phyloP scores from a whole-genome alignment of 2,888 invertebrate species.

The Onchidella celtica region DNA sequence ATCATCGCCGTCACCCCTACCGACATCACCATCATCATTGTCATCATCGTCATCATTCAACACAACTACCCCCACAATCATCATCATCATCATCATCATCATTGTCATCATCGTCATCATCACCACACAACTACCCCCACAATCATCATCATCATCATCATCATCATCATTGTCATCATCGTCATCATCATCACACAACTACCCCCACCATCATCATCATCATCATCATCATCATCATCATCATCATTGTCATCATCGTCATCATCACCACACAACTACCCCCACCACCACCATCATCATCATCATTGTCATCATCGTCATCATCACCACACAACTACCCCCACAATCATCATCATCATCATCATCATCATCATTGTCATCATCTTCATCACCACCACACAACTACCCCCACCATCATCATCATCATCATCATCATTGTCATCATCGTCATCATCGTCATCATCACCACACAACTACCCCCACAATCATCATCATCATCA shows the following conservation, averaged over 20 bases:
- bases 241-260: background rate
- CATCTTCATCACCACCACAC: no score
- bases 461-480: no score
- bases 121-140: background rate
- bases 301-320: background rate
- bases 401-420: no score
- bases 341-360: no score
- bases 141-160: background rate
- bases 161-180: background rate
- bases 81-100: slow-evolving; percentile 1
- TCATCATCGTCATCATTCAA: background rate
- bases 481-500: no score
- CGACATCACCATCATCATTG: background rate
- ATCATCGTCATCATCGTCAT: background rate
- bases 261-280: no score
- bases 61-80: background rate
- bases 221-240: background rate
- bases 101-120: background rate
- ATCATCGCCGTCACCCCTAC: no score
- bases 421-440: background rate
- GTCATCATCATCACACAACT: no score
- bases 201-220: no score
- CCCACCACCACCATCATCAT: no score
- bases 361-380: background rate
- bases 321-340: no score